Conservation (phyloP, 2,113 vertebrate species). For the Perca flavescens region DNA sequence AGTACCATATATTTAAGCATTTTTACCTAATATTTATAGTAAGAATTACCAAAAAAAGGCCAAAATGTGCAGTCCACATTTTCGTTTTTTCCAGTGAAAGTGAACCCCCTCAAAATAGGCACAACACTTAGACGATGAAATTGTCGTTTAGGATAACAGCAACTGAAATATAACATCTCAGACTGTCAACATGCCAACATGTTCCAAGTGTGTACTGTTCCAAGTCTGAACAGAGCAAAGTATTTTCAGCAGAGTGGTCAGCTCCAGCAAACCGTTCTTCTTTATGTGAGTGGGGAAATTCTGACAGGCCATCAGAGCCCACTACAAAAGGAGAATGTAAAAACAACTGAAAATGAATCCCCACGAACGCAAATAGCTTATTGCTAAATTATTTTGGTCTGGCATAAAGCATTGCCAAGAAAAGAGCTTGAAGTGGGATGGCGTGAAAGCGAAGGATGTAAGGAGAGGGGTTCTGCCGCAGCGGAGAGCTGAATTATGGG, state of each 20-base stretch:
- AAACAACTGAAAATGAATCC: slow-evolving; percentile 75
- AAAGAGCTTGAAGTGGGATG: slow-evolving; percentile 64
- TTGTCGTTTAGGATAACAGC: slow-evolving; percentile 31
- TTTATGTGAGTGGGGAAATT: slow-evolving; percentile 51
- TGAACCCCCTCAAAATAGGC: slow-evolving; percentile 16
- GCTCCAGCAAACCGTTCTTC: slow-evolving; percentile 41
- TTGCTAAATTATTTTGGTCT: slow-evolving; percentile 78
- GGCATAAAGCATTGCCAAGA: slow-evolving; percentile 61
- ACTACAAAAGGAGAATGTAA: slow-evolving; percentile 68
- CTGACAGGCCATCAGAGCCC: slow-evolving; percentile 72
- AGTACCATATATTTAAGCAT: background rate
- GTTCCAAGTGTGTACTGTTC: slow-evolving; percentile 4
- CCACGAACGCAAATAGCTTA: slow-evolving; percentile 68
- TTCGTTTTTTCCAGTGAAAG: background rate
- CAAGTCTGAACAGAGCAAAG: slow-evolving; percentile 43
- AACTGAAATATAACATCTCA: slow-evolving; percentile 44
- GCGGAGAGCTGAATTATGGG: slow-evolving; percentile 41
- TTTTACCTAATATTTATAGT: background rate
- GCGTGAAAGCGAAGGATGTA: slow-evolving; percentile 52
- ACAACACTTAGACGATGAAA: slow-evolving; percentile 1
- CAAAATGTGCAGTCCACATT: background rate
- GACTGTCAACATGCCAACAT: slow-evolving; percentile 28
- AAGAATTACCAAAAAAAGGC: background rate
- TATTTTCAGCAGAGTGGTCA: slow-evolving; percentile 59
- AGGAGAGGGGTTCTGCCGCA: slow-evolving; percentile 45